Percentiles rank a stretch among this genome's conserved stretches.
These are phyloP conservation scores for Forbesichthys papilliferus DNA, from an alignment of 2,113 vertebrate genomes.

Conservation along the genomic window DNA sequence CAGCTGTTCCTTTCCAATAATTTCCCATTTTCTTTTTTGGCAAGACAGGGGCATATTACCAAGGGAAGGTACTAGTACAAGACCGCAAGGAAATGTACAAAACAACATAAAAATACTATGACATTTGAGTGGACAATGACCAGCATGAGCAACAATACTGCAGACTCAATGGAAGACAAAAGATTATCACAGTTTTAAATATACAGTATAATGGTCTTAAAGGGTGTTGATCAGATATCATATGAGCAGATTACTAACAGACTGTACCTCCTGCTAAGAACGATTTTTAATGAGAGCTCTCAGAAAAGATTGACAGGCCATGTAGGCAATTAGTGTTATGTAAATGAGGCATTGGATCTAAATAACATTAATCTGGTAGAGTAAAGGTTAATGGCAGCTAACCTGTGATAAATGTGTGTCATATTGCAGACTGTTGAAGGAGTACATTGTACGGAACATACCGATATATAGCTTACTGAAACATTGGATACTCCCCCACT, in stretches of 20 bases:
- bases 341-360: constrained; percentile 36
- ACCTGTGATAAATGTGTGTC: constrained; percentile 31
- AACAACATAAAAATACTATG: constrained; percentile 28
- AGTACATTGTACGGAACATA: background rate
- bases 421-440: constrained; percentile 36
- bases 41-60: constrained; percentile 24
- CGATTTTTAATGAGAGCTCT: constrained; percentile 31
- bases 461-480: constrained; percentile 31
- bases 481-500: constrained; percentile 24
- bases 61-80: constrained; percentile 20
- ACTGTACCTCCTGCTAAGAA: constrained; percentile 1
- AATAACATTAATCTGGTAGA: constrained; percentile 35
- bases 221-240: constrained; percentile 12
- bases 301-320: constrained; percentile 36
- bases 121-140: constrained; percentile 30
- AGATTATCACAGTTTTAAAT: constrained; percentile 6
- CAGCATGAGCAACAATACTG: constrained; percentile 24
- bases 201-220: constrained; percentile 24
- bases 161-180: constrained; percentile 9
- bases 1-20: constrained; percentile 17
- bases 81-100: constrained; percentile 20
- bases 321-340: constrained; percentile 40
- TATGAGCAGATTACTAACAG: background rate
- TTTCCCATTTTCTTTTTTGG: constrained; percentile 12
- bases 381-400: constrained; percentile 39